phyloP scores from a whole-genome alignment of 2,113 vertebrate genomes.

The Nothocercus julius region DNA sequence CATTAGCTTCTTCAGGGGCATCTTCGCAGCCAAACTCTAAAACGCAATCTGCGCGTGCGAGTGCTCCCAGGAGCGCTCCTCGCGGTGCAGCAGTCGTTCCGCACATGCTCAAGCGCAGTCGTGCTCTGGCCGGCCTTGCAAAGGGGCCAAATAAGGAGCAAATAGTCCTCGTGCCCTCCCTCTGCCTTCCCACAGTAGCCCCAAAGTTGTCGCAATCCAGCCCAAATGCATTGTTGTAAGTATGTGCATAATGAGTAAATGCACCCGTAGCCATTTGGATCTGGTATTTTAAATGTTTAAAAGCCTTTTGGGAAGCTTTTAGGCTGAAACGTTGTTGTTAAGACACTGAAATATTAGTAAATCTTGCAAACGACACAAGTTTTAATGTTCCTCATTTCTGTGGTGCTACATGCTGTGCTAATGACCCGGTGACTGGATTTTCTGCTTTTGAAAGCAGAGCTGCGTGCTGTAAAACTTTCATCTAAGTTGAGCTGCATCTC shows the following conservation, averaged over 20 bases:
- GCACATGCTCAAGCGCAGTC: neutral
- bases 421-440: slow-evolving; percentile 75
- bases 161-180: neutral
- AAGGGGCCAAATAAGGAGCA: neutral
- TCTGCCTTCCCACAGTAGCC: neutral
- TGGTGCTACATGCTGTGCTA: slow-evolving; percentile 65
- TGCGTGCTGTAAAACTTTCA: slow-evolving; percentile 75
- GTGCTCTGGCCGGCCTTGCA: neutral
- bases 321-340: slow-evolving; percentile 48
- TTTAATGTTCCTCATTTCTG: slow-evolving; percentile 29
- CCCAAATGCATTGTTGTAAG: slow-evolving; percentile 4
- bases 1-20: slow-evolving; percentile 14
- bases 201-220: neutral
- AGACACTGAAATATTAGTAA: slow-evolving; percentile 70
- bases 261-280: neutral
- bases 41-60: neutral
- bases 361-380: slow-evolving; percentile 52
- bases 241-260: slow-evolving; percentile 1
- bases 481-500: slow-evolving; percentile 72
- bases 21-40: neutral
- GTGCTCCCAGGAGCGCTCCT: neutral
- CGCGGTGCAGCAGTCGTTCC: neutral
- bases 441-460: slow-evolving; percentile 73
- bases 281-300: slow-evolving; percentile 36
- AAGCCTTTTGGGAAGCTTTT: slow-evolving; percentile 52